A percentile compares a stretch with the other conserved stretches of the same genome.
phyloP scores from a whole-genome alignment of 2,888 invertebrate genomes.

The Rotaria magnacalcarata region DNA sequence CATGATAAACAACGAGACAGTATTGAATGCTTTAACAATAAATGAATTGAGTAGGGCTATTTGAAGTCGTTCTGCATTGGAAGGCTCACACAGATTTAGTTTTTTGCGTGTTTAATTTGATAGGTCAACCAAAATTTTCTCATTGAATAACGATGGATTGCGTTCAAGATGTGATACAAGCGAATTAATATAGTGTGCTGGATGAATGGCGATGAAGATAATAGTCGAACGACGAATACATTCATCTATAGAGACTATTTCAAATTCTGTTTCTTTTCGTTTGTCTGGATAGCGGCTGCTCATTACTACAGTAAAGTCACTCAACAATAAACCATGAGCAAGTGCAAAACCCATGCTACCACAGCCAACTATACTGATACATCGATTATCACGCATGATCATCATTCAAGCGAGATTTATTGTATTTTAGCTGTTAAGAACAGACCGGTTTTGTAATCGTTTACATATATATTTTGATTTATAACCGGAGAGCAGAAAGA shows the following conservation, averaged over 20 bases:
- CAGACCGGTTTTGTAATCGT: too few relatives aligned
- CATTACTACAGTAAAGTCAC: constrained; percentile 52
- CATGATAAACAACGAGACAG: constrained; percentile 52
- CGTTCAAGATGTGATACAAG: constrained; percentile 48
- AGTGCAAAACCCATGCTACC: constrained; percentile 52
- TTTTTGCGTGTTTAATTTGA: constrained; percentile 50
- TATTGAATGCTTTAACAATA: constrained; percentile 53
- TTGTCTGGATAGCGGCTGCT: constrained; percentile 52
- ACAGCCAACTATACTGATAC: constrained; percentile 52
- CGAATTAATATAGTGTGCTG: constrained; percentile 48
- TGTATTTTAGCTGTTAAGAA: too few relatives aligned
- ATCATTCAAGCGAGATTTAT: too few relatives aligned
- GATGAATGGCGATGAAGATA: constrained; percentile 51
- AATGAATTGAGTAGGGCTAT: constrained; percentile 49
- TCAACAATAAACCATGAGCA: constrained; percentile 50
- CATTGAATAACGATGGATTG: constrained; percentile 45
- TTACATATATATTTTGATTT: too few relatives aligned
- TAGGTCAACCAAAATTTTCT: constrained; percentile 52
- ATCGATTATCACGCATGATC: background rate
- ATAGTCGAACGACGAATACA: constrained; percentile 48
- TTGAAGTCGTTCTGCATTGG: constrained; percentile 51
- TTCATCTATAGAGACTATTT: constrained; percentile 49
- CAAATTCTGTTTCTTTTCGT: constrained; percentile 47
- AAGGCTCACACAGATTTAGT: constrained; percentile 47
- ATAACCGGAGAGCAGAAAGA: too few relatives aligned